Evolutionary conservation across 2,797 vertebrate genomes (phyloP).

Genomic region (Gallirallus australis): DNA sequence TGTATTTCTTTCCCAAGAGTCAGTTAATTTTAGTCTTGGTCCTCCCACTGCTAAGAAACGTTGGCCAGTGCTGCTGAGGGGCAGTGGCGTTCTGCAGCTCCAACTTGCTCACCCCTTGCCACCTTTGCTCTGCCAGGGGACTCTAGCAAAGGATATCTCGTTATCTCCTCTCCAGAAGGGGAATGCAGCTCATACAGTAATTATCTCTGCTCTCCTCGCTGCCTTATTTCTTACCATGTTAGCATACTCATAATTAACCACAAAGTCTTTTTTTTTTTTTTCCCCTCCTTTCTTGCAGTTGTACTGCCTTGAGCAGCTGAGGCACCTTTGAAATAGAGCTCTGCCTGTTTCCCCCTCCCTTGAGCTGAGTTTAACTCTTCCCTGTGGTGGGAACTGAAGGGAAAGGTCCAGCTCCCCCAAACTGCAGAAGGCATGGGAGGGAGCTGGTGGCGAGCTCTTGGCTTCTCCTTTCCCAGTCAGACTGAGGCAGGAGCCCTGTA

Average conservation of each 20-base stretch:
- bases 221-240: constrained; percentile 39
- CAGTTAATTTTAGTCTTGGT: not conserved
- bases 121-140: not conserved
- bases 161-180: constrained; percentile 44
- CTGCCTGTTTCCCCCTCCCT: not conserved
- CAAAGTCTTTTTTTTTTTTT: not conserved
- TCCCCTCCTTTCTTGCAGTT: not conserved
- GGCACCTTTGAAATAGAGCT: not conserved
- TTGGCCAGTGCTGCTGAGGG: not conserved
- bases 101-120: not conserved
- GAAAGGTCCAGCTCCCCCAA: not conserved
- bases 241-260: constrained; percentile 27
- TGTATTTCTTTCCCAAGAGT: not conserved
- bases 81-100: not conserved
- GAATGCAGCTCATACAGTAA: constrained; percentile 22
- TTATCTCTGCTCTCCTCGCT: constrained; percentile 29
- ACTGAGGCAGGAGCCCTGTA: not conserved
- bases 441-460: not conserved
- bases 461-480: not conserved
- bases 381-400: not conserved
- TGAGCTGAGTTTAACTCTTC: not conserved
- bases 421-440: not conserved
- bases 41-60: not conserved
- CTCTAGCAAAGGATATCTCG: constrained; percentile 21
- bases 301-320: not conserved